phyloP scores from a whole-genome alignment of 2,797 vertebrate genomes.

The Heliangelus exortis region DNA sequence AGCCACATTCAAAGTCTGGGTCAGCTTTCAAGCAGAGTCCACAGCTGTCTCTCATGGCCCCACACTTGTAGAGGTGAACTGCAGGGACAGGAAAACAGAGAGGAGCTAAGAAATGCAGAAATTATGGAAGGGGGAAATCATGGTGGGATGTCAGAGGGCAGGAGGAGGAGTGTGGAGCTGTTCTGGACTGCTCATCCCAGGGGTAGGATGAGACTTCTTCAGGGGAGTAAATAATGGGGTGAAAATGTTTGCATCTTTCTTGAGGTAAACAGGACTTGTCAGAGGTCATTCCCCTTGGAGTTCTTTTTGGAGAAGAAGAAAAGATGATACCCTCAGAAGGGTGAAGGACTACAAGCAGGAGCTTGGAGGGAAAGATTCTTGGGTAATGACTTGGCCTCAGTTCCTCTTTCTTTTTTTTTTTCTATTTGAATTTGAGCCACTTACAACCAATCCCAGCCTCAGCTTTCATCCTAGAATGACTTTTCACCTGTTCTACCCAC shows the following conservation, averaged over 20 bases:
- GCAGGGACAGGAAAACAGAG: conserved; percentile 12
- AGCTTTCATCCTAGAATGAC: neutral
- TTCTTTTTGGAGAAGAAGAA: neutral
- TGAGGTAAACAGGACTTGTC: neutral
- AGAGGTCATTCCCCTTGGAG: neutral
- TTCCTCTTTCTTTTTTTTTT: neutral
- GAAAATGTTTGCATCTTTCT: accelerated
- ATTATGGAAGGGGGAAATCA: neutral
- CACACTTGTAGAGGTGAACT: conserved; percentile 98
- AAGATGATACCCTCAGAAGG: neutral
- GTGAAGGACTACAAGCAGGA: neutral
- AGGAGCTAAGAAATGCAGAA: neutral
- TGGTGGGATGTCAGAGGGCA: neutral
- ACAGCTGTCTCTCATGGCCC: conserved; percentile 93
- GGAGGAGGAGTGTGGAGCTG: neutral
- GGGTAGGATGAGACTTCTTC: accelerated
- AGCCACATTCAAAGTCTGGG: conserved; percentile 92
- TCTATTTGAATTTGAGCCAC: neutral
- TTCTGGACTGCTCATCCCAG: accelerated
- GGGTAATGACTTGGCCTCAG: neutral
- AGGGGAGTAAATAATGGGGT: accelerated
- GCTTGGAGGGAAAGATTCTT: neutral
- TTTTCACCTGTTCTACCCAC: neutral
- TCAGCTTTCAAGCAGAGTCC: conserved; percentile 96
- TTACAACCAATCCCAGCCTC: neutral